phyloP scores from a whole-genome alignment of 1,140 invertebrate genomes.

The Drosophila pandora region DNA sequence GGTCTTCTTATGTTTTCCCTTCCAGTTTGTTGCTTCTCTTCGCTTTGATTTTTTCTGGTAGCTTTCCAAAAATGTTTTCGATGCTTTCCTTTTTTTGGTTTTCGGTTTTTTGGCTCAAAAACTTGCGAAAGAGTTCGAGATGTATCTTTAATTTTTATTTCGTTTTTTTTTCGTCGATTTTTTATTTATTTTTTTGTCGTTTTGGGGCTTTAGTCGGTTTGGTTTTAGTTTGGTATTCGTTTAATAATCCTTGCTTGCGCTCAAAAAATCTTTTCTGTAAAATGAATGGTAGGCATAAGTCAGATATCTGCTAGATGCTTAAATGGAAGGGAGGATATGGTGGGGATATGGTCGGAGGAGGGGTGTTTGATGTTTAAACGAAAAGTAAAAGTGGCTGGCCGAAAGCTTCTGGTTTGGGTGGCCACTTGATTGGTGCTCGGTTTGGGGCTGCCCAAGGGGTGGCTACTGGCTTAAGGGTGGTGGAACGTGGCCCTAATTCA shows the following conservation, averaged over 20 bases:
- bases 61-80: constrained; percentile 61
- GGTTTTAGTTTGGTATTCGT: constrained; percentile 42
- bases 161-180: constrained; percentile 26
- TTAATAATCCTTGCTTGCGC: constrained; percentile 80
- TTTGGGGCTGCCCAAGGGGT: constrained; percentile 50
- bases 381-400: constrained; percentile 77
- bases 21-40: constrained; percentile 41
- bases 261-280: constrained; percentile 83
- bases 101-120: constrained; percentile 25
- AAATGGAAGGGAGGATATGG: background rate
- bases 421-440: constrained; percentile 77
- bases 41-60: constrained; percentile 55
- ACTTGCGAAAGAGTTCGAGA: constrained; percentile 54
- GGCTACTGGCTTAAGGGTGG: constrained; percentile 9
- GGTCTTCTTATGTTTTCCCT: constrained; percentile 17
- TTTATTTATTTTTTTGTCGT: constrained; percentile 49
- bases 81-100: constrained; percentile 14
- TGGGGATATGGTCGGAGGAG: background rate
- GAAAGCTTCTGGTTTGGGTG: constrained; percentile 72
- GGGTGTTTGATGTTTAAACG: constrained; percentile 40
- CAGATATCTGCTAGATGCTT: constrained; percentile 34
- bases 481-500: constrained; percentile 58
- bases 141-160: constrained; percentile 37
- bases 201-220: constrained; percentile 57
- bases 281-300: constrained; percentile 45